Base-by-base conservation (phyloP, 1,140 invertebrate species). In the Penaeus vannamei region DNA sequence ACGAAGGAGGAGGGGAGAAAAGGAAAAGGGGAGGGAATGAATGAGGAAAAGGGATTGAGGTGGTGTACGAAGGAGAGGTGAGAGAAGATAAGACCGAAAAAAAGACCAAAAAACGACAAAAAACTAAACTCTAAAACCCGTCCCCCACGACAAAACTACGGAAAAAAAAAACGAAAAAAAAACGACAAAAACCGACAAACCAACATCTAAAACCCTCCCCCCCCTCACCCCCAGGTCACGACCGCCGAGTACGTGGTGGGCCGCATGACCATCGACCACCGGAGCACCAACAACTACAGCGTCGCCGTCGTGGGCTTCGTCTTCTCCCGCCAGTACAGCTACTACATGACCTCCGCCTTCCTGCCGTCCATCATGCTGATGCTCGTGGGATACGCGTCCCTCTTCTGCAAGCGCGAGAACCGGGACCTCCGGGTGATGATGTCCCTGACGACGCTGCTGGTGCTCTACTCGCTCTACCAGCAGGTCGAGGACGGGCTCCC, bases 381-480 rank as follows among this genome's bases (percentile, higher is more conserved):
- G n/a, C n/a, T 72, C 66, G 17, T 72, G 0, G 32, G 66, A 0
- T 72, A 72, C 66, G 66, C 66, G 17, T 72, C 66, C 10, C 66
- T 72, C 66, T 72, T 72, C 66, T 72, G 66, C 66, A 72, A 72
- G 32, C 66, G 32, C 0, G 66, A 72, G 66, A 72, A 72, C 32
- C 66, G 66, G 0, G 66, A 72, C 32, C 66, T 72, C 32, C 17
- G 66, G 19, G 66, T 72, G 17, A 26, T 72, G 66, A 72, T 72
- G 66, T 72, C n/a, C 32, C 66, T 72, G n/a, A 72, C 66, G 66
- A 72, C 66, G 17, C 66, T 72, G n/a, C 66, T 72, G n/a, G 66
- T 72, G 1, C 66, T 72, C 7, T 72, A 72, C 22, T 72, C 66
- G 17, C 66, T 72, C 32, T 32, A 72, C 32, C 66, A 72, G 66